Conservation (phyloP, 2,888 invertebrate genomes). For the Oconnorella tubifera region DNA sequence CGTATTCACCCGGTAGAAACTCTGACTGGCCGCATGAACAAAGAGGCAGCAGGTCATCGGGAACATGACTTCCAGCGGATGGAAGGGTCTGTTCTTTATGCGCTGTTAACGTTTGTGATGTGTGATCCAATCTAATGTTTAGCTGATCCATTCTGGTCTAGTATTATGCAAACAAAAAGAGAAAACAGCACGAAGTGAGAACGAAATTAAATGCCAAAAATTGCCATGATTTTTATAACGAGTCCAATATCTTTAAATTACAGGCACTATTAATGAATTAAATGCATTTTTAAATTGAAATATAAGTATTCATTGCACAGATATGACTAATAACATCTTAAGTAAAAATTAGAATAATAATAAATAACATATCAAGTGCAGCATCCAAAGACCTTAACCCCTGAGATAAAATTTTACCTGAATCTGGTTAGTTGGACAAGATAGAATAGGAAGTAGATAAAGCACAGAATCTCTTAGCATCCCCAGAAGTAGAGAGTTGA, state of each 20-base stretch:
- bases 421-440: conserved; percentile 24
- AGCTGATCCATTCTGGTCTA: conserved; percentile 25
- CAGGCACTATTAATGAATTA: neutral
- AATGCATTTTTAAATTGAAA: neutral
- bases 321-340: too few species aligned
- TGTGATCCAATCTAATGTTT: conserved; percentile 27
- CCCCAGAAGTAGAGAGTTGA: conserved; percentile 30
- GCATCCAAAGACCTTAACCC: too few species aligned
- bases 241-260: neutral
- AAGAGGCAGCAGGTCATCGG: conserved; percentile 12
- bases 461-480: conserved; percentile 31
- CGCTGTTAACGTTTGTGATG: conserved; percentile 9
- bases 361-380: too few species aligned
- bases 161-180: too few species aligned
- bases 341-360: too few species aligned
- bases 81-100: conserved; percentile 21
- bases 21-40: conserved; percentile 13
- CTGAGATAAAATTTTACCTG: too few species aligned
- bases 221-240: neutral
- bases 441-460: conserved; percentile 31
- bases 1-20: conserved; percentile 23
- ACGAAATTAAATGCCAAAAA: neutral
- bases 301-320: too few species aligned
- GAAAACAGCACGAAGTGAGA: too few species aligned
- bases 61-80: conserved; percentile 21